phyloP scores from a whole-genome alignment of 2,113 vertebrate species.

The Tachysurus fulvidraco region DNA sequence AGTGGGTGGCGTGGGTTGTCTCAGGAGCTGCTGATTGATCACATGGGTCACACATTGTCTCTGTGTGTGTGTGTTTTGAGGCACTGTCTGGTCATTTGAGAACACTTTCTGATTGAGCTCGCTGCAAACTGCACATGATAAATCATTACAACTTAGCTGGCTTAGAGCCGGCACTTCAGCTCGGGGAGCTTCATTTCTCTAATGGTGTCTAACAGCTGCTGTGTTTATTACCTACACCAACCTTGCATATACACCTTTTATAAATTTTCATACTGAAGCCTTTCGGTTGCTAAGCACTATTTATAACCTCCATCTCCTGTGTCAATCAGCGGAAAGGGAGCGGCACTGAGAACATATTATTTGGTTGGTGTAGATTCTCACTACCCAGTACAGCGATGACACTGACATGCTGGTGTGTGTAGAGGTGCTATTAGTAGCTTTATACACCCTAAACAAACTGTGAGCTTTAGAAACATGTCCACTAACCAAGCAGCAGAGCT shows the following conservation, averaged over 20 bases:
- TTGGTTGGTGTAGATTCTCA: neutral
- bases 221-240: neutral
- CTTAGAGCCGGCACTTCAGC: neutral
- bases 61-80: neutral
- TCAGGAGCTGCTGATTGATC: constrained; percentile 8
- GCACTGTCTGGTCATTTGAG: neutral
- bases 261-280: neutral
- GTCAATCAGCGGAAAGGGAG: neutral
- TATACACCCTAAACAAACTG: neutral
- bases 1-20: constrained; percentile 1
- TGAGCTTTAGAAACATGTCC: neutral
- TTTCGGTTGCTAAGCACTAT: neutral
- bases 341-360: neutral
- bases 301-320: neutral
- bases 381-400: neutral
- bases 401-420: neutral
- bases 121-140: neutral
- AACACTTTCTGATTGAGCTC: neutral
- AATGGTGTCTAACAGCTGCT: constrained; percentile 3
- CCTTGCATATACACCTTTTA: neutral
- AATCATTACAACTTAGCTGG: neutral
- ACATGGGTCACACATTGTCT: neutral
- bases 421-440: neutral
- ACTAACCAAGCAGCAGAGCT: neutral
- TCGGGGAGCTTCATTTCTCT: neutral